Evolutionary conservation across 2,888 invertebrate genomes (phyloP), one percentile per base, ranked within the genome.

Genomic region (Caenorhabditis becei): DNA sequence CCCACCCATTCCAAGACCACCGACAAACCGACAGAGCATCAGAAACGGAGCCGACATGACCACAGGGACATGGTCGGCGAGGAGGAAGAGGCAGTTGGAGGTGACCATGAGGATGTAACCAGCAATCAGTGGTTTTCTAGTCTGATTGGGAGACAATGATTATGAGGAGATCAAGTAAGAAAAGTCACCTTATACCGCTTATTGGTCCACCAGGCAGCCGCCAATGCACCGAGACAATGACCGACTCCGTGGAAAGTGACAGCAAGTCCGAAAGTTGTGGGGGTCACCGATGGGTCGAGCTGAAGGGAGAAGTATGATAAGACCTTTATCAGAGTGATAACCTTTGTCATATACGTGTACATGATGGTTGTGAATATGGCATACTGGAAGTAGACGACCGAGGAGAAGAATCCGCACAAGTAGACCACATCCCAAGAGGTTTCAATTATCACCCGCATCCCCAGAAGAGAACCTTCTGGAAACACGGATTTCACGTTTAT

Each of bases 341-440:
- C 78, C 61, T 78, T 78, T 1, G 61, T 78, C 78, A 78, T 78
- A 47, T 78, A 78, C 16, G 72, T 71, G 41, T 78, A 78, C 78
- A 78, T 78, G 11, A 72, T 72, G 11, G 78, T 72, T 3, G 72
- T 72, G 49, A 78, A 78, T 7, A 78, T 78, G 35, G 78, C 66
- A 28, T 66, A 66, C 37, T 78, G 78, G 56, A 72, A 72, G 49
- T 72, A 72, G 61, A 72, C 47, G 37, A 72, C 72, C 20, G 66
- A 24, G 8, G 78, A 78, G 41, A 78, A 78, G 35, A 72, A 72
- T 5, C 78, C 78, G 53, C 71, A 54, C 10, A 78, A 24, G 23
- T 66, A 72, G 35, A 78, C 71, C 44, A 78, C 71, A 35, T 71
- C 71, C 78, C 78, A 78, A 18, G 78, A 72, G 5, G 71, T 78